A percentile compares a stretch with the other conserved stretches of the same genome.
phyloP scores from a whole-genome alignment of 2,113 vertebrate genomes.

The Isurus oxyrinchus region DNA sequence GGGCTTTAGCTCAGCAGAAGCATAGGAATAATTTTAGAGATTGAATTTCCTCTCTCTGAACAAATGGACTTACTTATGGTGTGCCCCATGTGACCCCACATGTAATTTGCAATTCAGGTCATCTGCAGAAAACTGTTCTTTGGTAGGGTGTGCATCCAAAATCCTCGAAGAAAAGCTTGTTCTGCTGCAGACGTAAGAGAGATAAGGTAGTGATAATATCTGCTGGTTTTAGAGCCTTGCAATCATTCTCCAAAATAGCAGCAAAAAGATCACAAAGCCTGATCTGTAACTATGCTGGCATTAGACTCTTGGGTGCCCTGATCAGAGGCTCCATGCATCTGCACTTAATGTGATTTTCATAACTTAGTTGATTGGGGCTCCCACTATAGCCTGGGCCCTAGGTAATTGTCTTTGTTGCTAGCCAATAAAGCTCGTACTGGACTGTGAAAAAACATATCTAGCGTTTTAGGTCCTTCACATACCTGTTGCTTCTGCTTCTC shows the following conservation, averaged over 20 bases:
- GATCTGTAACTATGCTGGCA: neutral
- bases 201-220: neutral
- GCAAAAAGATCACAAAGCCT: neutral
- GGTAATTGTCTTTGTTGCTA: neutral
- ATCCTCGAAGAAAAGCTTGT: neutral
- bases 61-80: neutral
- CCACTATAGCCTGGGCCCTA: neutral
- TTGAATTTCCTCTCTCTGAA: too few species aligned
- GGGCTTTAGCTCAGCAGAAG: neutral
- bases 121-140: neutral
- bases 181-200: neutral
- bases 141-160: neutral
- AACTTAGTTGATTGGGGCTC: neutral
- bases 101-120: neutral
- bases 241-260: neutral
- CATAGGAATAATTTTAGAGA: neutral
- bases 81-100: neutral
- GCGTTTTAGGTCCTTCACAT: neutral
- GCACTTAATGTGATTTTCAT: neutral
- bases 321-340: neutral
- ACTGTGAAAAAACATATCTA: neutral
- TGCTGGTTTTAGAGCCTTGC: neutral
- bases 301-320: neutral
- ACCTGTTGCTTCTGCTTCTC: neutral
- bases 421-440: neutral